Conservation (phyloP, 2,888 invertebrate genomes). For the Aphelenchoides bicaudatus region DNA sequence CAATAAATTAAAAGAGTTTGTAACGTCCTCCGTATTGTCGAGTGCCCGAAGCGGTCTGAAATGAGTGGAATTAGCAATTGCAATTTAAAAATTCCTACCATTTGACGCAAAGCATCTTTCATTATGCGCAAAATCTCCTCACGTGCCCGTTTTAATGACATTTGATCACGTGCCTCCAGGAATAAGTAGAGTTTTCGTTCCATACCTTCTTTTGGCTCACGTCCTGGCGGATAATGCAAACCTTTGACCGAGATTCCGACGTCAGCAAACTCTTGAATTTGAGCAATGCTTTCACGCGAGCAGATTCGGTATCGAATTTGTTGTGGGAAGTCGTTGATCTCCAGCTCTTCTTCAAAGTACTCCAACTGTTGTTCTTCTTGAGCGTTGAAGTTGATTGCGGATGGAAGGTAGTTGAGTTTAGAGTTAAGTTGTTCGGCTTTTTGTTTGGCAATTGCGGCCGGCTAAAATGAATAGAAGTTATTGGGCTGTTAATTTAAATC, state of each 20-base stretch:
- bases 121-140: conserved; percentile 94
- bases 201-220: conserved; percentile 80
- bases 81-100: not conserved
- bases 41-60: conserved; percentile 31
- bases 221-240: conserved; percentile 82
- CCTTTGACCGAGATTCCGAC: conserved; percentile 97
- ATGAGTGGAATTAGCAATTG: not conserved
- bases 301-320: conserved; percentile 97
- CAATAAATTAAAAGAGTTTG: conserved; percentile 31
- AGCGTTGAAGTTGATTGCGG: conserved; percentile 57
- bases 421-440: conserved; percentile 93
- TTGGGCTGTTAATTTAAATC: not conserved
- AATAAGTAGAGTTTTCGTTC: conserved; percentile 89
- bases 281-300: conserved; percentile 80
- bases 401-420: conserved; percentile 91
- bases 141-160: conserved; percentile 90
- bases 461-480: not conserved
- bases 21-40: conserved; percentile 31
- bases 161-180: conserved; percentile 95
- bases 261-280: conserved; percentile 97
- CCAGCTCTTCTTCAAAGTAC: conserved; percentile 92
- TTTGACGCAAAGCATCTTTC: conserved; percentile 70
- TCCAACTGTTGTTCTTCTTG: conserved; percentile 65
- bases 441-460: conserved; percentile 93
- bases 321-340: conserved; percentile 99